A percentile compares a stretch with the other conserved stretches of the same genome.
Conservation (phyloP, 2,797 vertebrate species). For the Paratrypauchen microcephalus region DNA sequence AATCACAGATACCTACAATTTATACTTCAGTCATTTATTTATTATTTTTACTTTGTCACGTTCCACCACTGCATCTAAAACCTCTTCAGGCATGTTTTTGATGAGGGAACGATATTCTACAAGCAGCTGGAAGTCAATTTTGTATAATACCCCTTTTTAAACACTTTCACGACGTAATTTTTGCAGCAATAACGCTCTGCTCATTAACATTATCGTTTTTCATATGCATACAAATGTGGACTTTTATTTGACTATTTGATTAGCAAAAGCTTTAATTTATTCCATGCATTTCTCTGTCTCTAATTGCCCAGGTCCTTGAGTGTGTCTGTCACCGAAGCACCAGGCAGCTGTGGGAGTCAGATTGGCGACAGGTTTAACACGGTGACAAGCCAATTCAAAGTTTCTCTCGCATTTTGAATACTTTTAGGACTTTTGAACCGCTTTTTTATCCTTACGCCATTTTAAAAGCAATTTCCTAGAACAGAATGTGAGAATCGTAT, state of each 20-base stretch:
- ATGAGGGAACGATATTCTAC: too few relatives aligned
- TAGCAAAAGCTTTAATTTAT: not conserved
- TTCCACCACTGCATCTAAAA: too few relatives aligned
- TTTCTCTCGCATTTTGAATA: not conserved
- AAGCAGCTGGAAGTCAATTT: too few relatives aligned
- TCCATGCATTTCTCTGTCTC: not conserved
- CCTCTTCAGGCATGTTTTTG: too few relatives aligned
- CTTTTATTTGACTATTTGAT: not conserved
- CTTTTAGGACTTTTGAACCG: not conserved
- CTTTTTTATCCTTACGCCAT: not conserved
- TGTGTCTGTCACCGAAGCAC: not conserved
- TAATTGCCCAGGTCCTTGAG: not conserved
- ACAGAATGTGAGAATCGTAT: not conserved
- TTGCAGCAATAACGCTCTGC: not conserved
- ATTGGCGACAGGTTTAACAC: not conserved
- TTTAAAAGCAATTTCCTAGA: not conserved
- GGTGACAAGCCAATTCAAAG: not conserved
- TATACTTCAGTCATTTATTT: too few relatives aligned
- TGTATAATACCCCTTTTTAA: too few relatives aligned
- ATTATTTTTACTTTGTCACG: too few relatives aligned
- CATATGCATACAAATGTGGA: not conserved
- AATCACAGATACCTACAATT: too few relatives aligned
- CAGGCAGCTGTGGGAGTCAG: not conserved
- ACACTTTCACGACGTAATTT: too few relatives aligned
- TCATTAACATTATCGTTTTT: not conserved